Conservation (phyloP, 1,140 invertebrate species). For the Capitella teleta region DNA sequence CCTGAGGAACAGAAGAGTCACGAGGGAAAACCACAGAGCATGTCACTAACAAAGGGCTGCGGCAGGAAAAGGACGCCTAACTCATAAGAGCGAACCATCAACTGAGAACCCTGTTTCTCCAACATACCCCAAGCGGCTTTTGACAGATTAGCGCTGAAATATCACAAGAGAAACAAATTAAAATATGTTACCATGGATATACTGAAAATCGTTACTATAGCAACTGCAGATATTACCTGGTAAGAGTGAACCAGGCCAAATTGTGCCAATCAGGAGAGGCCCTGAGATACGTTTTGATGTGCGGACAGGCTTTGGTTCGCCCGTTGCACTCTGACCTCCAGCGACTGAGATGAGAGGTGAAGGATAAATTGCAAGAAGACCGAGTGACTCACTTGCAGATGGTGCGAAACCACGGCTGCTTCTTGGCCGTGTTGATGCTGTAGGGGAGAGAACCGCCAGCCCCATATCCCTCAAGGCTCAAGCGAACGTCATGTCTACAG, state of each 20-base stretch:
- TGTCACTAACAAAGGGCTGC: constrained; percentile 57
- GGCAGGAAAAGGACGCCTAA: constrained; percentile 82
- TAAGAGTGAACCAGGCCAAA: constrained; percentile 71
- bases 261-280: constrained; percentile 54
- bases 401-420: constrained; percentile 69
- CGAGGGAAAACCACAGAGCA: constrained; percentile 5
- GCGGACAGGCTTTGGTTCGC: constrained; percentile 72
- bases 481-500: constrained; percentile 62
- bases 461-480: constrained; percentile 68
- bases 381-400: constrained; percentile 62
- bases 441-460: constrained; percentile 87
- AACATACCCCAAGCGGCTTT: constrained; percentile 86
- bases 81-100: constrained; percentile 79
- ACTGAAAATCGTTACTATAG: not conserved
- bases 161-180: constrained; percentile 4
- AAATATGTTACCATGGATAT: constrained; percentile 8
- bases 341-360: constrained; percentile 50
- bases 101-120: constrained; percentile 53
- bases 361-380: not conserved
- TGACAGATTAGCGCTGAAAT: constrained; percentile 74
- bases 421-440: constrained; percentile 60
- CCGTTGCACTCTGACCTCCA: constrained; percentile 63
- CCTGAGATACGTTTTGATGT: constrained; percentile 82
- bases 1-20: not conserved
- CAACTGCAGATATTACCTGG: constrained; percentile 38